Conservation (phyloP, 1,140 invertebrate species). For the Gonioctena quinquepunctata region DNA sequence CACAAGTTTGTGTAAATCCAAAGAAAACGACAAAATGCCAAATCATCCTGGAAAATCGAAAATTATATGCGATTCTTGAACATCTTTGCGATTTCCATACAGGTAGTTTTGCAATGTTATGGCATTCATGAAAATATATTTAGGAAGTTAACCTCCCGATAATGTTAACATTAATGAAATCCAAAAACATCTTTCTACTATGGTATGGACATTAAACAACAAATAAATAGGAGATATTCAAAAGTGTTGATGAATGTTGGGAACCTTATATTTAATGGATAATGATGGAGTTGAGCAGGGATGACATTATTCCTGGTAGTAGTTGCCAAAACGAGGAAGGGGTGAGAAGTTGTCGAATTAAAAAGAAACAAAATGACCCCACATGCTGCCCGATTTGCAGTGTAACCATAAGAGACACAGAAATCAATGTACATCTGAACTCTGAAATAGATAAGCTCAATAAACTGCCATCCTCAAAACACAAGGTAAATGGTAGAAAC, state of each 20-base stretch:
- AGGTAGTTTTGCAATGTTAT: not conserved
- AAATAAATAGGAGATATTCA: not conserved
- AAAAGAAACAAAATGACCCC: slow-evolving; percentile 61
- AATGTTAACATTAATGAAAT: slow-evolving; percentile 4
- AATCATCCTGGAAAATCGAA: not conserved
- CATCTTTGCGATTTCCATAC: not conserved
- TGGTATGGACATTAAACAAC: not conserved
- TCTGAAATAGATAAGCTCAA: slow-evolving; percentile 77
- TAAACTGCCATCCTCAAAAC: slow-evolving; percentile 56
- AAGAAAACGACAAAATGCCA: not conserved
- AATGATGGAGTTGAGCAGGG: slow-evolving; percentile 24
- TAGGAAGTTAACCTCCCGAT: not conserved
- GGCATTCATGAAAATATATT: not conserved
- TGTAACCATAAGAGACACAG: slow-evolving; percentile 71
- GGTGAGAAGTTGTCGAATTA: slow-evolving; percentile 53
- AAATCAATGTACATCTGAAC: slow-evolving; percentile 75
- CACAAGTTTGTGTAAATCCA: not conserved
- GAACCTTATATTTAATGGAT: slow-evolving; percentile 8
- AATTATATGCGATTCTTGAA: not conserved
- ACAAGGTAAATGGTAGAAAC: slow-evolving; percentile 50
- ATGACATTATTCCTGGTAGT: slow-evolving; percentile 29
- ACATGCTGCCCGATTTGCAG: slow-evolving; percentile 81
- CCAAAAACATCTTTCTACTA: slow-evolving; percentile 13
- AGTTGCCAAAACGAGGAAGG: slow-evolving; percentile 47
- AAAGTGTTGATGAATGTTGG: not conserved